Conservation (phyloP, 2,113 vertebrate genomes). For the Taurulus bubalis region DNA sequence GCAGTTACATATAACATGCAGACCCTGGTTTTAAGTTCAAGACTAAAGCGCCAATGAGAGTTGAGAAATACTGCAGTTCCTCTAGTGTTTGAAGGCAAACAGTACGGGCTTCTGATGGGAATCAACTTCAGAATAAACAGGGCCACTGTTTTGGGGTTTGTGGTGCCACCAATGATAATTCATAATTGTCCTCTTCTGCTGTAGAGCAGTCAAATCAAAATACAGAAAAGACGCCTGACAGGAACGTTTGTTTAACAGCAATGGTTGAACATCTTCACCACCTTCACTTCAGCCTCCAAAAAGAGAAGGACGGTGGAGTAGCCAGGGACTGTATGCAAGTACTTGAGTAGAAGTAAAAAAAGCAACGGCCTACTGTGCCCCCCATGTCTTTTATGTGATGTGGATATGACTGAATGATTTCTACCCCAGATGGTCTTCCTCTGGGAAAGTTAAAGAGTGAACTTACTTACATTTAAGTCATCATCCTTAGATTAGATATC, state of each 20-base stretch:
- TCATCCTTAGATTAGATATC: background rate
- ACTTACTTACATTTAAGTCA: background rate
- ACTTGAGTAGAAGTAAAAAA: too few species aligned
- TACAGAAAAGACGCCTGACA: background rate
- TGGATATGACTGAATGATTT: background rate
- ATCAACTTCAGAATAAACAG: background rate
- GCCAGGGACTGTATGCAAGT: background rate
- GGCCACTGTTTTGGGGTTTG: background rate
- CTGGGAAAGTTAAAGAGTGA: background rate
- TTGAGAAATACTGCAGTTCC: background rate
- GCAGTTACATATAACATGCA: background rate
- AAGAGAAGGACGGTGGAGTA: background rate
- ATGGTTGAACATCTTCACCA: background rate
- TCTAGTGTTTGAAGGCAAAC: background rate
- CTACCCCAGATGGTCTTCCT: background rate
- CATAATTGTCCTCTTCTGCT: background rate
- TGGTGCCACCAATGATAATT: background rate
- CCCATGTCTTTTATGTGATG: too few species aligned
- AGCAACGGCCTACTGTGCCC: too few species aligned
- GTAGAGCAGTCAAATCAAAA: background rate
- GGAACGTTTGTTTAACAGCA: background rate
- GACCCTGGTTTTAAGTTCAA: background rate
- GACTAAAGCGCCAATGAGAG: background rate
- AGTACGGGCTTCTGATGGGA: background rate
- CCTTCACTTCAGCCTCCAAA: background rate